Base-by-base conservation (phyloP, 2,888 invertebrate genomes). In the Drosophila imparisetae region DNA sequence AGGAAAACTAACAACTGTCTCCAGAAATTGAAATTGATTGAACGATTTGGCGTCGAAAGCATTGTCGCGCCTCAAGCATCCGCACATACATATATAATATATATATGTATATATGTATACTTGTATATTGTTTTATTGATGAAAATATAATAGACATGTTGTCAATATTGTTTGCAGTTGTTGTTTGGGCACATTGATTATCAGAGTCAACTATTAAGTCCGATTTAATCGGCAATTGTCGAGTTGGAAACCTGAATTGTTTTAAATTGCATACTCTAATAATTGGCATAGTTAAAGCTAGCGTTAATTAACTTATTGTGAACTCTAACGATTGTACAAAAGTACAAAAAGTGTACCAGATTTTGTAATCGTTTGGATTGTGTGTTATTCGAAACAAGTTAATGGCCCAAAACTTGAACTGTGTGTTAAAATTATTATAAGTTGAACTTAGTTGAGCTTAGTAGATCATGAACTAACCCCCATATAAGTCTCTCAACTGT, bases 1-100 rank as follows among this genome's bases (percentile, higher is more conserved):
- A 30, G 2, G 27, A 30, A 52, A 66, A 62, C 54, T 45, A 24
- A 42, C 55, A 34, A 59, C 40, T 29, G 36, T 15, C 62, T 59
- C 48, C 36, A 27, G 49, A 50, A 58, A 72, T 79, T 72, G 68
- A 72, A 70, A 77, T 79, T 80, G 79, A 79, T 80, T 70, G 69
- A 80, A 61, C 66, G 80, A 15, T 21, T 40, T 38, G 24, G 72
- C 73, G 77, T 58, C 66, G 77, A 73, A 78, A 78, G 66, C 66
- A 63, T 58, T 67, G 50, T 63, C 53, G 32, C 40, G 67, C 63
- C 63, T 36, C 13, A 24, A 40, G 72, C 62, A 55, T 63, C 45
- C 24, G 45, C 15, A 27, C 1, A 45, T 8, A 24, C 1, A 21
- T 4, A 45, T 2, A 21, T 13, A 13, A 36, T 4, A 15, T 15